These are phyloP conservation scores for Pedicia rivosa DNA, from an alignment of 2,888 invertebrate genomes.

Conservation along the genomic window DNA sequence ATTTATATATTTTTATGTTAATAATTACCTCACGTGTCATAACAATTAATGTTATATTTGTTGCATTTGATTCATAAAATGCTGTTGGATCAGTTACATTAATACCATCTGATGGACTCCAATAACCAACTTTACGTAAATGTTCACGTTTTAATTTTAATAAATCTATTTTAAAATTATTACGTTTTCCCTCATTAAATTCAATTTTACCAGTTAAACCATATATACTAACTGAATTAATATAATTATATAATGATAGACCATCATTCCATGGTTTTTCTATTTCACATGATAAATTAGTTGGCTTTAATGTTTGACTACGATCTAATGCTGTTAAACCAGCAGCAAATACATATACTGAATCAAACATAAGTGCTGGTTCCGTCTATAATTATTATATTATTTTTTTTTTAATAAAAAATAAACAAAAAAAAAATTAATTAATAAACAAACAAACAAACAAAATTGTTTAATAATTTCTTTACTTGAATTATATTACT, in stretches of 20 bases:
- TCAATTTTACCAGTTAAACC: constrained; percentile 79
- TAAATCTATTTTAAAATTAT: constrained; percentile 71
- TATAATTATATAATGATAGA: constrained; percentile 54
- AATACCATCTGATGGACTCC: constrained; percentile 59
- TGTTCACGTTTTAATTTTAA: constrained; percentile 65
- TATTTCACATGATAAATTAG: constrained; percentile 68
- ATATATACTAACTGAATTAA: constrained; percentile 54
- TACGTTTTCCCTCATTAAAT: constrained; percentile 70
- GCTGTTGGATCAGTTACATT: constrained; percentile 73
- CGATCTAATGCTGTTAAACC: constrained; percentile 57
- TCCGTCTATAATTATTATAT: constrained; percentile 45
- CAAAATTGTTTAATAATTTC: too few relatives aligned
- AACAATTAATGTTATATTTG: constrained; percentile 78
- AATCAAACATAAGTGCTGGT: constrained; percentile 72
- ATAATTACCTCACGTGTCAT: constrained; percentile 67
- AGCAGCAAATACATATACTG: constrained; percentile 66
- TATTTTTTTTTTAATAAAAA: too few relatives aligned
- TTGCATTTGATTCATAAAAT: constrained; percentile 64
- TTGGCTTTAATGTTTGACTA: constrained; percentile 47
- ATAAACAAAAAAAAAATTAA: background rate
- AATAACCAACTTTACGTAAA: constrained; percentile 65
- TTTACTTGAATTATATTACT: constrained; percentile 47
- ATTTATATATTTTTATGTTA: too few relatives aligned
- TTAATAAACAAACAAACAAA: too few relatives aligned
- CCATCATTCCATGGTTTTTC: constrained; percentile 70